These are phyloP conservation scores for Strongylocentrotus purpuratus DNA, from an alignment of 35 echinoderm and acorn worm genomes.

Conservation along the genomic window DNA sequence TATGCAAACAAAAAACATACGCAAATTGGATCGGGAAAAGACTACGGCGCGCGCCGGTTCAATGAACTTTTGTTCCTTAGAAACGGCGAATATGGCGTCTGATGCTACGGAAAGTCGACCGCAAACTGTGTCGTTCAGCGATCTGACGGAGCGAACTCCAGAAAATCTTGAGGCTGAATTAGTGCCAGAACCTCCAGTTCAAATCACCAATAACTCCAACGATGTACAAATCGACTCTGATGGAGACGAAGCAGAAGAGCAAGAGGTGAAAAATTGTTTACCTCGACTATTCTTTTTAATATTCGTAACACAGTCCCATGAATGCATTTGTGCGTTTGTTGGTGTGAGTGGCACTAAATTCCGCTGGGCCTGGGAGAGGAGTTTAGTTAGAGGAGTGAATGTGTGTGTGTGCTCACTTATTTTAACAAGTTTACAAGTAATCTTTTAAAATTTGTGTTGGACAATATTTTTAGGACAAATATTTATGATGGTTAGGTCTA, in stretches of 20 bases:
- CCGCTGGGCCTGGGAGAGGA: not conserved
- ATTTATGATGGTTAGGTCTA: no score
- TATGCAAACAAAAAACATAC: no score
- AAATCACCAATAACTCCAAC: not conserved
- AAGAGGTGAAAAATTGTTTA: constrained; percentile 14
- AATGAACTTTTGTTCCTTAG: constrained; percentile 40
- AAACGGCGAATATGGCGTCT: constrained; percentile 43
- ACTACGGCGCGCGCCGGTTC: not conserved
- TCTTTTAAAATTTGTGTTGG: no score
- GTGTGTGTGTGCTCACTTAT: not conserved
- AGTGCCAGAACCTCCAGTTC: not conserved
- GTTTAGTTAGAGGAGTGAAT: not conserved
- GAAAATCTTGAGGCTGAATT: not conserved
- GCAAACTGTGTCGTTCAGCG: constrained; percentile 43
- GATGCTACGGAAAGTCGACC: constrained; percentile 46
- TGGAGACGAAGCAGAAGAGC: constrained; percentile 25
- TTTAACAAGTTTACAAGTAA: no score
- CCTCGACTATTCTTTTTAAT: not conserved
- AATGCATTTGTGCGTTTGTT: not conserved
- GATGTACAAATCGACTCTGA: constrained; percentile 7
- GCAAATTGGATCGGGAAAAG: no score
- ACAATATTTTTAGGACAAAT: no score
- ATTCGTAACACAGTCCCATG: not conserved
- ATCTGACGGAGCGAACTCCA: constrained; percentile 15
- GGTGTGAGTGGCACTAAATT: not conserved